Base-by-base conservation (phyloP, 2,888 invertebrate species). In the Dryomyza anilis region DNA sequence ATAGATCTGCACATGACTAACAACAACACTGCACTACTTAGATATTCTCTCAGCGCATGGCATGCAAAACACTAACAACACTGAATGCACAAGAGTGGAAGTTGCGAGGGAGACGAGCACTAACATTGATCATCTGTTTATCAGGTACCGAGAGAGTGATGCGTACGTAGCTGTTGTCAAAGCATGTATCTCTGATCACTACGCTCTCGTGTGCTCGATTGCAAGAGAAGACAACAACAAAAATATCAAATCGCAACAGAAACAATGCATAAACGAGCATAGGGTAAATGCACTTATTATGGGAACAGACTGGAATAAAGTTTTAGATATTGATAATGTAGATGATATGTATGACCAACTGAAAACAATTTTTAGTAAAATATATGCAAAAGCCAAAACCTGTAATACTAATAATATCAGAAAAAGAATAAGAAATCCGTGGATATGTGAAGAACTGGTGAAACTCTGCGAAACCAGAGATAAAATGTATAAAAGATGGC, bases 401-500 rank as follows among this genome's bases (percentile, higher is more conserved):
- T 14, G 21, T n/a, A 33, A n/a, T n/a, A n/a, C 25, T 50, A 30
- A 36, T 16, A 55, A 63, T 56, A 63, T 27, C 5, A 55, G 33
- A n/a, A n/a, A n/a, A n/a, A n/a, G n/a, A n/a, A n/a, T n/a, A n/a
- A n/a, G n/a, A n/a, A n/a, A n/a, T n/a, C n/a, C n/a, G n/a, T n/a
- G n/a, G n/a, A n/a, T n/a, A n/a, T n/a, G n/a, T n/a, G n/a, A n/a
- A n/a, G n/a, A 52, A 5, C 19, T 46, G 12, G 21, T 21, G 1
- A 6, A 21, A 19, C 21, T 16, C 4, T 53, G 53, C 16, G 30
- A 58, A 10, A 43, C 10, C n/a, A n/a, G 58, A 27, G 66, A 63
- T 62, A 52, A 66, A 53, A 52, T 66, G 27, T 66, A 57, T 46
- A 63, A 27, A 30, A 57, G 52, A 52, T 62, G 62, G 43, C 4